A percentile compares a stretch with the other conserved stretches of the same genome.
Conservation (phyloP, 2,797 vertebrate species). For the Pseudotriccus pelzelni region DNA sequence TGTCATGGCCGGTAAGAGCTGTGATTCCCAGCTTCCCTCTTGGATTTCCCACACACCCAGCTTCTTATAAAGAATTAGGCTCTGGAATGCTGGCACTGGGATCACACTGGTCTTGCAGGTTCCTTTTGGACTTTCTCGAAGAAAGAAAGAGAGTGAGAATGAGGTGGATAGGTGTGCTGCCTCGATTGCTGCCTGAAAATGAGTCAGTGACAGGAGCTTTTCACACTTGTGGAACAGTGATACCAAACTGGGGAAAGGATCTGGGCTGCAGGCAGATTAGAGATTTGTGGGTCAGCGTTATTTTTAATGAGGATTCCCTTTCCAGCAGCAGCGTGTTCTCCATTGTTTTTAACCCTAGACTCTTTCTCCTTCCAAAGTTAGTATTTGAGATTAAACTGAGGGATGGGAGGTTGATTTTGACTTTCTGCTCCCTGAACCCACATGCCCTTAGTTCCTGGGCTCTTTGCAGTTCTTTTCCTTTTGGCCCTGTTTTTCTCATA, state of each 20-base stretch:
- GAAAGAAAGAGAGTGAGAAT: background rate
- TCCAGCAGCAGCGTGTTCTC: background rate
- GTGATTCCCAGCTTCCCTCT: background rate
- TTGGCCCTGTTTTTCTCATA: background rate
- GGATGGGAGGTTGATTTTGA: background rate
- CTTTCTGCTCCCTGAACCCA: background rate
- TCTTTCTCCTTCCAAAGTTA: background rate
- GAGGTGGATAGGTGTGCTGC: background rate
- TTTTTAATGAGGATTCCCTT: background rate
- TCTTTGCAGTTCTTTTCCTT: background rate
- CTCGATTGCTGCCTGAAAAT: background rate
- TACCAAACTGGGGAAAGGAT: background rate
- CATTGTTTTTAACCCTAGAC: background rate
- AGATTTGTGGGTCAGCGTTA: background rate
- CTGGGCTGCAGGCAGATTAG: background rate
- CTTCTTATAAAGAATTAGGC: background rate
- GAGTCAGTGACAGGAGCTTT: rapidly evolving
- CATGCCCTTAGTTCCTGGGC: background rate
- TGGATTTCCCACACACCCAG: background rate
- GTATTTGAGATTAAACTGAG: background rate
- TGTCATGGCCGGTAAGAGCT: background rate
- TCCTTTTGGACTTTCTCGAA: background rate
- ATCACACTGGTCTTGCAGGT: background rate
- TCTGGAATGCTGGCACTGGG: background rate
- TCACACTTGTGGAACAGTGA: background rate